Evolutionary conservation across 2,888 invertebrate genomes (phyloP), one percentile per base, ranked within the genome.

Genomic region (Acrobasis consociella): DNA sequence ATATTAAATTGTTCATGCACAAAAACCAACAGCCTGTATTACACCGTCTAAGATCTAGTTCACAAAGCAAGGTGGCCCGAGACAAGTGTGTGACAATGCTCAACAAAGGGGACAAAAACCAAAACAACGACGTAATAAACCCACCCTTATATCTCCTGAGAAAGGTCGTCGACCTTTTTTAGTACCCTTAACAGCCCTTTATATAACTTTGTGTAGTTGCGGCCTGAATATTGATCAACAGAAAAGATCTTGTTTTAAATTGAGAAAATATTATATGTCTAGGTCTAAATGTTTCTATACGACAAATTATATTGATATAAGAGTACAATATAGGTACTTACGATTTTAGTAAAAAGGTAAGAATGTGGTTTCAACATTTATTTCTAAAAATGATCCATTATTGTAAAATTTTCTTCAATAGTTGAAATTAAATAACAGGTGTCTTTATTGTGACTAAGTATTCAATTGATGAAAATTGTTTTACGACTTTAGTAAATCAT

Each of bases 81-180:
- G 77, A 86, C 89, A 90, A 91, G 89, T 90, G 87, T 77, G 70
- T 79, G 75, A 87, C 85, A 86, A 87, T 78, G 76, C 73, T 67
- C 70, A n/a, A 84, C 77, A 87, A 86, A 80, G 78, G 75, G 73
- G 66, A 85, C 82, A 85, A 86, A 77, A 78, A 69, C 72, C 67
- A 72, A 81, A 85, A 85, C 81, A 82, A 79, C 74, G 69, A 80
- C 74, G 69, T 75, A 75, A 78, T 77, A 69, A 71, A 71, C 69
- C 70, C 68, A 80, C 82, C 85, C 82, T 78, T 79, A 75, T 70
- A 70, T 81, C 68, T 71, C 69, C 77, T 75, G 72, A 77, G 70
- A 71, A 68, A 76, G 85, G 85, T 82, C 82, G 76, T 69, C 74
- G 83, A 86, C 84, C 87, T 62, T 42, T 13, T 42, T 39, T 39